A percentile compares a stretch with the other conserved stretches of the same genome.
These are phyloP conservation scores for Pyrochroa serraticornis DNA, from an alignment of 2,888 invertebrate genomes.

Conservation along the genomic window DNA sequence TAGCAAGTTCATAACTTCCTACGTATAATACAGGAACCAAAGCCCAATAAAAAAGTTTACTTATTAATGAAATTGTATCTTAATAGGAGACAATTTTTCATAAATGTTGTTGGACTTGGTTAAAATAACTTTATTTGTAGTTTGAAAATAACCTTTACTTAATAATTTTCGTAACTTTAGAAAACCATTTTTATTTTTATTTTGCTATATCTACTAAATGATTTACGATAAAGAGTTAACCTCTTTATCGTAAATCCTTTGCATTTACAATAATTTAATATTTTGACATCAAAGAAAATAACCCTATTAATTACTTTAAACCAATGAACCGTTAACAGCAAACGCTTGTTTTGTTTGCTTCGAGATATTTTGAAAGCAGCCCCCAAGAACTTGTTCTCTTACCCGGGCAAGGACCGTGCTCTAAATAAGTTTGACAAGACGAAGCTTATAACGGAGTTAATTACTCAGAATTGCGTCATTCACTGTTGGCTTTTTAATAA, in stretches of 20 bases:
- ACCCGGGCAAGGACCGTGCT: neutral
- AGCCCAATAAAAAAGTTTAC: too few species aligned
- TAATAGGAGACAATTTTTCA: too few species aligned
- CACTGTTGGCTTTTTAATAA: constrained; percentile 10
- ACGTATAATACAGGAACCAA: too few species aligned
- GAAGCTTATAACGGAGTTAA: constrained; percentile 7
- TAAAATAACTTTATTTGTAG: too few species aligned
- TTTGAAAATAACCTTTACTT: too few species aligned
- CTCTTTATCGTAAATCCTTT: constrained; percentile 16
- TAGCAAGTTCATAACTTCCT: too few species aligned
- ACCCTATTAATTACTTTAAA: constrained; percentile 13
- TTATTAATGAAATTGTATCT: too few species aligned
- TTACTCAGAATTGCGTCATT: constrained; percentile 9
- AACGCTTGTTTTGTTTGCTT: constrained; percentile 15
- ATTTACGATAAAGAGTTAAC: constrained; percentile 2
- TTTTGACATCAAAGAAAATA: constrained; percentile 18
- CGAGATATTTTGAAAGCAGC: neutral
- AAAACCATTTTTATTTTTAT: too few species aligned
- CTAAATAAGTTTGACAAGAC: neutral
- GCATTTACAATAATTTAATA: constrained; percentile 11
- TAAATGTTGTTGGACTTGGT: too few species aligned
- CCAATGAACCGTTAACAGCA: constrained; percentile 6
- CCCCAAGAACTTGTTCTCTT: neutral
- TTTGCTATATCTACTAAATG: too few species aligned
- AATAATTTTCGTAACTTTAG: too few species aligned